Conservation (phyloP, 2,888 invertebrate species). For the Portevinia maculata region DNA sequence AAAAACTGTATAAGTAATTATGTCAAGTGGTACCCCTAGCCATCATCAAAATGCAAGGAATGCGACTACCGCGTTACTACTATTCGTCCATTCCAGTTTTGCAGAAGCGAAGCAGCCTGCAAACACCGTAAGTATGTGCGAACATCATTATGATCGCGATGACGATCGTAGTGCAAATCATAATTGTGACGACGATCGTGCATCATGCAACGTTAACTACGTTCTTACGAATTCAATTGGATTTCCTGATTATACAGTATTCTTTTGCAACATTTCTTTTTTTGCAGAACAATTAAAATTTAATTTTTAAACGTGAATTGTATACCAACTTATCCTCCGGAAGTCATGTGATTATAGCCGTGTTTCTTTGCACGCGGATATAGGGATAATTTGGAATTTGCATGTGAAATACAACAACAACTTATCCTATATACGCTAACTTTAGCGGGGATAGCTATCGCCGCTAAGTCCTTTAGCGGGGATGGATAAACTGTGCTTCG, state of each 20-base stretch:
- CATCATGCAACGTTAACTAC: constrained; percentile 46
- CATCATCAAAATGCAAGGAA: constrained; percentile 27
- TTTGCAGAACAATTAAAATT: constrained; percentile 52
- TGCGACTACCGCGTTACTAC: constrained; percentile 13
- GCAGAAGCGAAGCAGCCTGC: background rate
- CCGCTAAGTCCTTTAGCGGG: too few species aligned
- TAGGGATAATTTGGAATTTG: too few species aligned
- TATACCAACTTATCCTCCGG: constrained; percentile 49
- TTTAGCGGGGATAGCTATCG: too few species aligned
- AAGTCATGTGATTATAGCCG: constrained; percentile 45
- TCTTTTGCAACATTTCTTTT: background rate
- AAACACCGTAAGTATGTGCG: background rate
- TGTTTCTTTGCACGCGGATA: too few species aligned
- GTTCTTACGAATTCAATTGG: constrained; percentile 38
- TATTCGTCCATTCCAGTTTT: constrained; percentile 6
- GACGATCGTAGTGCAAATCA: background rate
- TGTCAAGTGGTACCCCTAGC: constrained; percentile 49
- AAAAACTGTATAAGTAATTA: constrained; percentile 58
- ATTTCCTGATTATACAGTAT: constrained; percentile 21
- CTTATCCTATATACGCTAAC: too few species aligned
- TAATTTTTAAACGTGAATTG: constrained; percentile 15
- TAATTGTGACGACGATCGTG: constrained; percentile 42
- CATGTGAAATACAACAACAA: too few species aligned
- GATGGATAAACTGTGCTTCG: too few species aligned
- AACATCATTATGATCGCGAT: constrained; percentile 7